Conservation (phyloP, 2,113 vertebrate genomes). For the Notarius quadriscutis region DNA sequence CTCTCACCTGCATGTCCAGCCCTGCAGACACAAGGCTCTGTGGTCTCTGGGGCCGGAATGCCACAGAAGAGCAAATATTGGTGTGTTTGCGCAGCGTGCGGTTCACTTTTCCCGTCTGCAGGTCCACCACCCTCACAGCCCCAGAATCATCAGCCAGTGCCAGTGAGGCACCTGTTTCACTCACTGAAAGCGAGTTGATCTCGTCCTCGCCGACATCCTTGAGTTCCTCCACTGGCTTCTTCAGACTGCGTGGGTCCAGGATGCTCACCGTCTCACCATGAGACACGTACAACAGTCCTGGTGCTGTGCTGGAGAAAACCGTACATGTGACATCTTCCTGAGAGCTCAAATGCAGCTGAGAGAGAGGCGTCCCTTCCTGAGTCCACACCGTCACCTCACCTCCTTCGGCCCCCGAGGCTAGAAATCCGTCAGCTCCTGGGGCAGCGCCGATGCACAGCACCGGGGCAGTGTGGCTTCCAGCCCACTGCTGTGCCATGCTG, state of each 20-base stretch:
- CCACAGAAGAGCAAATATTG: constrained; percentile 93
- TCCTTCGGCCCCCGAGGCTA: constrained; percentile 85
- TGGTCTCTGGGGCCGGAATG: constrained; percentile 87
- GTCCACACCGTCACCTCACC: constrained; percentile 84
- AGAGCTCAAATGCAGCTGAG: constrained; percentile 66
- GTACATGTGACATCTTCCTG: constrained; percentile 78
- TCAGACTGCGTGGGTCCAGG: constrained; percentile 81
- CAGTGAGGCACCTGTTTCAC: constrained; percentile 76
- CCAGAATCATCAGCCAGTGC: constrained; percentile 90
- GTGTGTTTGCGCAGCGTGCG: constrained; percentile 86
- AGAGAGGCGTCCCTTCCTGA: constrained; percentile 68
- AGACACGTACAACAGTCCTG: constrained; percentile 75
- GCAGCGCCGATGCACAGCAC: constrained; percentile 79
- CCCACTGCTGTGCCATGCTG: constrained; percentile 83
- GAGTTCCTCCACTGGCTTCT: constrained; percentile 69
- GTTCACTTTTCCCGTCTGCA: constrained; percentile 81
- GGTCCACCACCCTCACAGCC: constrained; percentile 82
- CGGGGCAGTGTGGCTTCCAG: constrained; percentile 75
- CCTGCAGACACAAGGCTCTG: constrained; percentile 92
- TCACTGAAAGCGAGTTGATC: constrained; percentile 86
- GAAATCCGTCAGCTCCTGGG: constrained; percentile 67
- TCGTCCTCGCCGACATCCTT: constrained; percentile 77
- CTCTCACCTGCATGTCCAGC: constrained; percentile 94
- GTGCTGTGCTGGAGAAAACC: constrained; percentile 73
- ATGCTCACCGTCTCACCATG: constrained; percentile 74